Base-by-base conservation (phyloP, 1,140 invertebrate genomes). In the Pogonomyrmex californicus region DNA sequence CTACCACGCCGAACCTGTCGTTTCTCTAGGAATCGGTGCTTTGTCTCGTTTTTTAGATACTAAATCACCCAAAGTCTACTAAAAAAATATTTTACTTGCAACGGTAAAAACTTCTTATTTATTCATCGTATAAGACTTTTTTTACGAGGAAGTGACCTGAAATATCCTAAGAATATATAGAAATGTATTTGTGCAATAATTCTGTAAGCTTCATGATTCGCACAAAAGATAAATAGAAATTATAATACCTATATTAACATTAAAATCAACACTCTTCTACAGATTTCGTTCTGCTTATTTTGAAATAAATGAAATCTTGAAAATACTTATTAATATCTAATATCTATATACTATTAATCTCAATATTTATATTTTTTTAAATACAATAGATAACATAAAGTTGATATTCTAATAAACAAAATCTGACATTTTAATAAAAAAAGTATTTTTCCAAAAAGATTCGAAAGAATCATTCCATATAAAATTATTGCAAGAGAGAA, bases 401-500 rank as follows among this genome's bases (percentile, higher is more conserved):
- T 10, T 51, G 4, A 10, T 23, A 2, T 44, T 44, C 44, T 56
- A 23, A 9, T 14, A 33, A 41, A 58, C 23, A 23, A 23, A 23
- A 23, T 23, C 23, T 23, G 23, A 23, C 23, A 23, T 23, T 23
- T 23, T 23, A 23, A 23, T 23, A 1, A 47, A 73, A 77, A 54
- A 77, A 41, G 58, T 14, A 76, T 79, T 86, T 56, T 49, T n/a
- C 10, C 30, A 49, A 79, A 71, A 71, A 54, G 78, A 90, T 86
- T 85, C 73, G 56, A 33, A 68, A 75, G 81, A 86, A 91, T 79
- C 63, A 91, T 88, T 90, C 88, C 73, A 58, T 90, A 87, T 85
- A 78, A 81, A 83, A 89, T 89, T 87, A 90, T 83, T 60, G 85
- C 70, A 44, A 63, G 78, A 87, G 76, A 87, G 87, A 88, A 88